Base-by-base conservation (phyloP, 2,888 invertebrate genomes). In the Agrenia bidenticulata region DNA sequence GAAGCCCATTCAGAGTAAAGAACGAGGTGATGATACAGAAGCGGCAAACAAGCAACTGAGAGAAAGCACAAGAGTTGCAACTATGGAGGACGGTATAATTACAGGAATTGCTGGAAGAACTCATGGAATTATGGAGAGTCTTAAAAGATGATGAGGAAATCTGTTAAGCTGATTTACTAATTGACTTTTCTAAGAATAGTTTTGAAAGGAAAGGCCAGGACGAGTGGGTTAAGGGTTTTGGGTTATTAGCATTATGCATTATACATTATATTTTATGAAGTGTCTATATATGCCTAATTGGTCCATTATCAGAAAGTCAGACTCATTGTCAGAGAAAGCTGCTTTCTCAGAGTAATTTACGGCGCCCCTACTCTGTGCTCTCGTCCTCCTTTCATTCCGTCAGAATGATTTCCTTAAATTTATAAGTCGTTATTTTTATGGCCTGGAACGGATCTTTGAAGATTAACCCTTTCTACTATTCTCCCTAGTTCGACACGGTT, bases 241-340 rank as follows among this genome's bases (percentile, higher is more conserved):
- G 32, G 32, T 11, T 32, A 11, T 11, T 32, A 4, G 32, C 5
- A 4, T 32, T 32, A 32, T 9, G n/a, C 45, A 19, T 17, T 45
- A n/a, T n/a, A n/a, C n/a, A n/a, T 15, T 45, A 17, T 17, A 15
- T 19, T 9, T 45, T 15, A 45, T 45, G 45, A 45, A 45, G 45
- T 45, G 45, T 45, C 19, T 51, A 24, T 51, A 4, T 45, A 27
- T 27, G 15, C 17, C 57, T 57, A 57, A 57, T 57, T 57, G 57
- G 57, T 57, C 41, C 32, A 57, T 57, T 57, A 57, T 39, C 41
- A n/a, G 41, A 37, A 41, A 57, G 57, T 57, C 32, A 57, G 27
- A 17, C 37, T 57, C 23, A 19, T 39, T 57, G 57, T 41, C 39
- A 39, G 41, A 17, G 41, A 57, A 57, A 57, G 57, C 57, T 27